phyloP scores from a whole-genome alignment of 2,888 invertebrate genomes.

The Cheiracanthium punctorium region DNA sequence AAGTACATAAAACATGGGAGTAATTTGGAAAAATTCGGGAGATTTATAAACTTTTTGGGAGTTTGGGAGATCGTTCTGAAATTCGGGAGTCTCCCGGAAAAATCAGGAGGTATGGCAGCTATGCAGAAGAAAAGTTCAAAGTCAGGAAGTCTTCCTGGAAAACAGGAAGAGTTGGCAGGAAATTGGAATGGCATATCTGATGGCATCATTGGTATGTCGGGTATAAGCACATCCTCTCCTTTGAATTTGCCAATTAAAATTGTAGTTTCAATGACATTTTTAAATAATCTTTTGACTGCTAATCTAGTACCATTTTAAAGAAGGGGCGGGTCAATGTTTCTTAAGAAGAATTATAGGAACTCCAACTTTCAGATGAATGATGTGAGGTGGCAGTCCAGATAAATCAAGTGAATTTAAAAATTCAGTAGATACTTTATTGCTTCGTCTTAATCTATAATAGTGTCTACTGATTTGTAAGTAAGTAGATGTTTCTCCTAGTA shows the following conservation, averaged over 20 bases:
- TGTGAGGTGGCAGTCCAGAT: background rate
- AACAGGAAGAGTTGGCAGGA: background rate
- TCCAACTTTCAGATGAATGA: too few relatives aligned
- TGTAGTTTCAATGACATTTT: constrained; percentile 20
- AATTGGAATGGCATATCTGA: background rate
- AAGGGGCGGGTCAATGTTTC: background rate
- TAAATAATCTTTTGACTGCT: background rate
- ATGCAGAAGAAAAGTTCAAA: too few relatives aligned
- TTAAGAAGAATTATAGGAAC: background rate
- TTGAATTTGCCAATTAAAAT: constrained; percentile 6
- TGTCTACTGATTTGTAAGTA: background rate
- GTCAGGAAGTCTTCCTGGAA: too few relatives aligned
- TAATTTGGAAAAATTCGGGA: too few relatives aligned
- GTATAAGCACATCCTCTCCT: background rate
- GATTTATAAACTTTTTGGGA: too few relatives aligned
- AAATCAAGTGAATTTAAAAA: background rate
- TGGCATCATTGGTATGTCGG: background rate
- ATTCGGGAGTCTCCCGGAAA: too few relatives aligned
- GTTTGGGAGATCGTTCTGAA: too few relatives aligned
- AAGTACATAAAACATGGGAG: too few relatives aligned
- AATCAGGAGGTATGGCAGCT: too few relatives aligned
- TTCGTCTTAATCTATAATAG: background rate
- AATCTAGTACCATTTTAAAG: background rate
- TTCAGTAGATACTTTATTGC: background rate
- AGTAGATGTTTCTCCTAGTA: background rate